Base-by-base conservation (phyloP, 2,797 vertebrate species). In the Lindbergichthys nudifrons region DNA sequence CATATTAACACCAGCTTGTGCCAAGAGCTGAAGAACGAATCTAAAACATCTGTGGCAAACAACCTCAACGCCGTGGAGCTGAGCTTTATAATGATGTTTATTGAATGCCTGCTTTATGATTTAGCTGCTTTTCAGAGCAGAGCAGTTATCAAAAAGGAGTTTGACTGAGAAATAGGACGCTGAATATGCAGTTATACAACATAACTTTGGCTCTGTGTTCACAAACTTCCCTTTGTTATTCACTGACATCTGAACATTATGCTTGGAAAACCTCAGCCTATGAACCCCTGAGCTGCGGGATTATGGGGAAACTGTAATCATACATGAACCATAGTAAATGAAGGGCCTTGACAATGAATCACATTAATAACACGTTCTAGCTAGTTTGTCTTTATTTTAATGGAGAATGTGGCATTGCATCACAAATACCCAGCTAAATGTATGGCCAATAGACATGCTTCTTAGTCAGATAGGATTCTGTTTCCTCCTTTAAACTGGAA, bases 171-270 rank as follows among this genome's bases (percentile, higher is more conserved):
- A 80, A 69, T 16, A 18, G 43, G 43, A 14, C 45, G 60, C 50
- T 67, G 60, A 62, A 59, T 39, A 30, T 57, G 57, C n/a, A 12
- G 59, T 84, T 78, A 74, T 48, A 56, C 57, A 82, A 73, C 70
- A 63, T 58, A 65, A 15, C 41, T 71, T 68, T 76, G 66, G 79
- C 73, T 83, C 42, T 39, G 41, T 41, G 36, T 80, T 70, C 54
- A 79, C 64, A 75, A 70, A 75, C 68, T 36, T 77, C 59, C 50
- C 47, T 23, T 53, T 76, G 67, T 73, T 67, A 16, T 26, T 67
- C 23, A 53, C 43, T 58, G 66, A 53, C 39, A 53, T 45, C 53
- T 67, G 19, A 19, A 66, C 14, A 46, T 18, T 57, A 11, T 16
- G 46, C 8, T 12, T n/a, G 45, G 63, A 21, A 51, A 21, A 51